Evolutionary conservation across 2,113 vertebrate genomes (phyloP).

Genomic region (Osmerus mordax): DNA sequence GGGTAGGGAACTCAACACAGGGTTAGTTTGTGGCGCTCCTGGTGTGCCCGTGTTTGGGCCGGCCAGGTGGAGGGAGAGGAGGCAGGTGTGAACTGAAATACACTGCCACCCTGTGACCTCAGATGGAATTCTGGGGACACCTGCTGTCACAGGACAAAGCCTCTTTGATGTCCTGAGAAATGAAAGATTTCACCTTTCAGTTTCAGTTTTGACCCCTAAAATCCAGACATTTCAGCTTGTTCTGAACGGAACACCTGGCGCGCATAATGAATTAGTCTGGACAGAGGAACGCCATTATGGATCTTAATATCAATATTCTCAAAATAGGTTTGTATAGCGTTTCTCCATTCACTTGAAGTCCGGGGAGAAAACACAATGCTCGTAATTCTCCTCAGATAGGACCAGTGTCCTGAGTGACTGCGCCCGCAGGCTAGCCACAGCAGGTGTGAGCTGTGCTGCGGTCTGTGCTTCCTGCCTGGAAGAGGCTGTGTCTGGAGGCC

Average conservation of each 20-base stretch:
- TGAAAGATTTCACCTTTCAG: constrained; percentile 44
- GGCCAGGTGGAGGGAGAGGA: constrained; percentile 21
- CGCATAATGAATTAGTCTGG: constrained; percentile 17
- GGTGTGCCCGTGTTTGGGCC: constrained; percentile 10
- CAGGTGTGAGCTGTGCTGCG: not conserved
- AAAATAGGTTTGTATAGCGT: too few relatives aligned
- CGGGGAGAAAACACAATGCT: too few relatives aligned
- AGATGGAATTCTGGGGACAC: constrained; percentile 41
- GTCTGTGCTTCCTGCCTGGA: not conserved
- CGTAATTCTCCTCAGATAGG: too few relatives aligned
- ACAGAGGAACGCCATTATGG: not conserved
- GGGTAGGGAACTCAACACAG: constrained; percentile 1
- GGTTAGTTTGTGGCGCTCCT: constrained; percentile 34
- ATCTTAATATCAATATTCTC: not conserved
- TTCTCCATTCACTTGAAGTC: too few relatives aligned
- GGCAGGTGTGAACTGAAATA: constrained; percentile 31
- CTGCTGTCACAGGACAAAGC: constrained; percentile 52
- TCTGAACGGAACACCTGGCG: constrained; percentile 24
- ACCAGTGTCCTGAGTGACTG: too few relatives aligned
- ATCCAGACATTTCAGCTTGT: constrained; percentile 40
- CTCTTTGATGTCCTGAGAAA: constrained; percentile 52
- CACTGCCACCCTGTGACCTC: constrained; percentile 21
- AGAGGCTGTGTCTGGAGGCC: constrained; percentile 8
- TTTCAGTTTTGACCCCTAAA: constrained; percentile 36
- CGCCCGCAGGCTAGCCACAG: not conserved